Evolutionary conservation across 2,888 invertebrate genomes (phyloP).

Genomic region (Strigamia crassipes): DNA sequence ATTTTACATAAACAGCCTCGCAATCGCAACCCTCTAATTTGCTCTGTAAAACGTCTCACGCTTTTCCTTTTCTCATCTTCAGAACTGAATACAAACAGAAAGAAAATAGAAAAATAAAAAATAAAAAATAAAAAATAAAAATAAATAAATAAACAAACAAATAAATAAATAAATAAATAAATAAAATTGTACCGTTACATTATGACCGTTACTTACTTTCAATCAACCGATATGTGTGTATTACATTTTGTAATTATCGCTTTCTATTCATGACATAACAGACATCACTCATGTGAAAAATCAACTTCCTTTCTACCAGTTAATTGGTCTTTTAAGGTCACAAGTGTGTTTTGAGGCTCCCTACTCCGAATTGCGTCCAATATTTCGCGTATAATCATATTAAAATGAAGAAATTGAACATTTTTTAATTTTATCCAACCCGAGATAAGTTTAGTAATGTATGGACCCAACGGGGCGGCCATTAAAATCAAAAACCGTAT

Average conservation of each 20-base stretch:
- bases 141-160: not conserved
- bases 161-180: not conserved
- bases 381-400: not conserved
- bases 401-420: not conserved
- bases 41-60: slow-evolving; percentile 22
- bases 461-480: not conserved
- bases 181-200: not conserved
- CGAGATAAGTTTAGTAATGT: too few relatives aligned
- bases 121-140: not conserved
- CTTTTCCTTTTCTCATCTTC: slow-evolving; percentile 40
- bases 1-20: slow-evolving; percentile 40
- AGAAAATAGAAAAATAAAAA: not conserved
- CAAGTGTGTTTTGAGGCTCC: not conserved
- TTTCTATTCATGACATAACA: not conserved
- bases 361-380: not conserved
- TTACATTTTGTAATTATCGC: not conserved
- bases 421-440: slow-evolving; percentile 3
- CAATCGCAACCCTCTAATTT: slow-evolving; percentile 42
- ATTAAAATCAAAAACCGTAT: slow-evolving; percentile 42
- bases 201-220: not conserved
- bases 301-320: slow-evolving; percentile 28
- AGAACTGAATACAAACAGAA: slow-evolving; percentile 12
- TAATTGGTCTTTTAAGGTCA: slow-evolving; percentile 5
- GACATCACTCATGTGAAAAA: slow-evolving; percentile 27
- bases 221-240: not conserved